Evolutionary conservation across 2,888 invertebrate species (phyloP), one percentile per base, ranked within the genome.

Genomic region (Nomada lathburiana): DNA sequence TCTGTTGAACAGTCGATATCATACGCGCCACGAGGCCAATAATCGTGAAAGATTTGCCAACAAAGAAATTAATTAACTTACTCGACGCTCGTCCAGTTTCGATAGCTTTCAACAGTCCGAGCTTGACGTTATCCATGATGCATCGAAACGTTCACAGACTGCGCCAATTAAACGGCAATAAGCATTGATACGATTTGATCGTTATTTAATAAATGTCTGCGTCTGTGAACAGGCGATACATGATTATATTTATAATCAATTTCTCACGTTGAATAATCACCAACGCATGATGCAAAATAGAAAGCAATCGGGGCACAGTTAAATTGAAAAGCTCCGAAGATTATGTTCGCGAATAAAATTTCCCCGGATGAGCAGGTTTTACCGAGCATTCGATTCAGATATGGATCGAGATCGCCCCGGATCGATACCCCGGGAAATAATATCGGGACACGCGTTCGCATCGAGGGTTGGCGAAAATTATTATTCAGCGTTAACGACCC

Each of bases 401-500:
- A 63, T 2, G 29, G 67, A 80, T 72, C 64, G 47, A 29, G 44
- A 44, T 2, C 62, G 74, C 71, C 76, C 59, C 64, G 57, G 55
- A 76, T 82, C 76, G 72, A 80, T 76, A 68, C 44, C 64, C 52
- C 63, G 62, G 59, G 52, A 59, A 80, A 74, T 62, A 70, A 68
- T 18, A 36, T 36, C 57, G 50, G 11, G 60, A 26, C 69, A 59
- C 53, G 65, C 69, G 53, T 10, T 16, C 16, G 29, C 16, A 53
- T 63, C 29, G 72, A 72, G 71, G 72, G 81, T 80, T 76, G 57
- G 77, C 57, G 75, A 83, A 90, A 90, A 90, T 90, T 89, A 89
- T 90, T 89, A 90, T 88, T 85, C 89, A 84, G 86, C 84, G 88
- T 86, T 90, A 90, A 90, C 90, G 89, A 90, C 89, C 82, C 84